Evolutionary conservation across 2,888 invertebrate genomes (phyloP), one percentile per base, ranked within the genome.

Genomic region (Drosophila emarginata): DNA sequence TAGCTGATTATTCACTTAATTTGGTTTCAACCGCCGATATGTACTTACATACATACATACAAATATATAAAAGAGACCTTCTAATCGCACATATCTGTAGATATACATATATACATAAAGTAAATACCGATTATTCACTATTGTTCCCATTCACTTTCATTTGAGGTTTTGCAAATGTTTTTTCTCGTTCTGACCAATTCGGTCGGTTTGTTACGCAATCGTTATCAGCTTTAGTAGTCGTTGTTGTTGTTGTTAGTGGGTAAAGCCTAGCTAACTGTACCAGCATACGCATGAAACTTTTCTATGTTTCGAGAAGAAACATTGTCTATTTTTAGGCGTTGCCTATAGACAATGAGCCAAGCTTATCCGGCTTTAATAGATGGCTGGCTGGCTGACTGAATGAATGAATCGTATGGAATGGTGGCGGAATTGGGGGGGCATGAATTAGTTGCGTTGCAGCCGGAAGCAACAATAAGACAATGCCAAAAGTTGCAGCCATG

Each of bases 401-500:
- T 32, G 32, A 32, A 32, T 32, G 32, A 7, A 32, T 9, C 28
- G 11, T 11, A 36, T 36, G 36, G 36, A 11, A 36, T 36, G 36
- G 32, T 5, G 3, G 1, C 40, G 40, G 18, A 4, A 1, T 26
- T 26, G 28, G 9, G n/a, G 15, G 59, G 39, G 69, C 54, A 63
- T 51, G 26, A 36, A 37, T 45, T 37, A 53, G 61, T 15, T 53
- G 54, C 32, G 40, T 39, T 36, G 23, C 36, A 32, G 63, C 52
- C 63, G 73, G 63, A 67, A 73, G 63, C 63, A 60, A 32, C 18
- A 37, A 28, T 21, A 39, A 60, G 45, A 36, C 67, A 62, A 40
- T 39, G 26, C 32, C 67, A 58, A 72, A 61, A 67, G 56, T 53
- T 72, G 72, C 73, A 73, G 68, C 40, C 65, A 51, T 50, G 64